These are phyloP conservation scores for Chromis chromis DNA, from an alignment of 2,797 vertebrate genomes.

Conservation along the genomic window DNA sequence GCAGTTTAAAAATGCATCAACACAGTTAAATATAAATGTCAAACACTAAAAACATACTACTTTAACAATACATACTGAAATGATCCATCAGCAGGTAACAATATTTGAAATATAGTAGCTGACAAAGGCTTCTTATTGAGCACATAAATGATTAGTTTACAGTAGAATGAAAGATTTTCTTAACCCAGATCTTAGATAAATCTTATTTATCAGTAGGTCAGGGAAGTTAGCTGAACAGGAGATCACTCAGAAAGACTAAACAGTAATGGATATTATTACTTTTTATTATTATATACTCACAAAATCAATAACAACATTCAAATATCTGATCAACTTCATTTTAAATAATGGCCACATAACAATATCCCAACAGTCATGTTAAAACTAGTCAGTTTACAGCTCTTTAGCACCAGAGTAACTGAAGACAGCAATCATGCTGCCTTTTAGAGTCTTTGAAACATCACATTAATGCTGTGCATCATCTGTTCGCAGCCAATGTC, in stretches of 20 bases:
- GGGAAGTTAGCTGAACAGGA: not conserved
- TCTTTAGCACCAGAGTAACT: constrained; percentile 50
- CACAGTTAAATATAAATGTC: constrained; percentile 21
- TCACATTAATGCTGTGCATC: constrained; percentile 5
- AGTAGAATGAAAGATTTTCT: constrained; percentile 7
- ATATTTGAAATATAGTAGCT: not conserved
- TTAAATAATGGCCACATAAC: constrained; percentile 34
- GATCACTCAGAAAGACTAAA: constrained; percentile 6
- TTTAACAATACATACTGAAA: constrained; percentile 8
- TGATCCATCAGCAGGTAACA: constrained; percentile 7
- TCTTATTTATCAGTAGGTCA: constrained; percentile 10
- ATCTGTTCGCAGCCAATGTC: not conserved
- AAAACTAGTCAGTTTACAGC: constrained; percentile 22
- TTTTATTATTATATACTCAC: not conserved
- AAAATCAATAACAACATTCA: constrained; percentile 34
- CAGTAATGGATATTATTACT: not conserved
- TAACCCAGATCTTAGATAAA: not conserved
- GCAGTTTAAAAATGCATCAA: constrained; percentile 30
- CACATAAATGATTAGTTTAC: constrained; percentile 22
- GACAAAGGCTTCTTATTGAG: not conserved
- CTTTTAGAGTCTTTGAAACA: constrained; percentile 15
- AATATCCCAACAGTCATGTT: not conserved
- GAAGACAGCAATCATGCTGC: constrained; percentile 6
- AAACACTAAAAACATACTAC: constrained; percentile 24
- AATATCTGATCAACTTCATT: constrained; percentile 27